These are phyloP conservation scores for Globia sparganii DNA, from an alignment of 2,888 invertebrate species.

Conservation along the genomic window DNA sequence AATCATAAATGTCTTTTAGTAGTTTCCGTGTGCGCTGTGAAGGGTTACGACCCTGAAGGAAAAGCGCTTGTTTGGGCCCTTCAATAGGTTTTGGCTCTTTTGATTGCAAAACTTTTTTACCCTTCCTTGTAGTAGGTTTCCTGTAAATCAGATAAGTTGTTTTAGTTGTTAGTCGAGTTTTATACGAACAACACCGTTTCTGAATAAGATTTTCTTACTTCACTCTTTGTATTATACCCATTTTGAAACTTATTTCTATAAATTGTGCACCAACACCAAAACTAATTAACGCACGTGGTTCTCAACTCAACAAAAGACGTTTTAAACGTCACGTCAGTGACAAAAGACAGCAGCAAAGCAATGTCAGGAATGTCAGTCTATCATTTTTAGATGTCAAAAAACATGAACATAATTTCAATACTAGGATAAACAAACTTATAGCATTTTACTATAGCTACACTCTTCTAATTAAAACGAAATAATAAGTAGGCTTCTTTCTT, in stretches of 20 bases:
- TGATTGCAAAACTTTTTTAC: conserved; percentile 95
- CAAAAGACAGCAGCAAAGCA: neutral
- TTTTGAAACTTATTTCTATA: conserved; percentile 54
- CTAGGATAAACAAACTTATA: neutral
- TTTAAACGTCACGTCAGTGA: too few relatives aligned
- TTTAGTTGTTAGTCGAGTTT: neutral
- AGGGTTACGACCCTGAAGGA: conserved; percentile 96
- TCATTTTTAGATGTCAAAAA: conserved; percentile 8
- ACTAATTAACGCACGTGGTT: conserved; percentile 47
- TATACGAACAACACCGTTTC: neutral
- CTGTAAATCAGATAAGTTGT: conserved; percentile 85
- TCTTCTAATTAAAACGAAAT: neutral
- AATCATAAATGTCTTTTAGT: conserved; percentile 95
- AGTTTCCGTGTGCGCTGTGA: conserved; percentile 92
- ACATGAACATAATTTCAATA: neutral
- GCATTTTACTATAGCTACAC: conserved; percentile 1
- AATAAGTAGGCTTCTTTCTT: neutral
- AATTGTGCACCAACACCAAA: neutral
- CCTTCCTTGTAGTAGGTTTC: conserved; percentile 96
- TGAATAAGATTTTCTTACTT: conserved; percentile 72
- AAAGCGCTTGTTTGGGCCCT: conserved; percentile 95
- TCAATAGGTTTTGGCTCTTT: conserved; percentile 97
- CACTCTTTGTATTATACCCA: conserved; percentile 86
- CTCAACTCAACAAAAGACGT: conserved; percentile 4
- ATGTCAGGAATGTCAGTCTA: neutral